Conservation (phyloP, 2,888 invertebrate genomes). For the Mycogona germanica region DNA sequence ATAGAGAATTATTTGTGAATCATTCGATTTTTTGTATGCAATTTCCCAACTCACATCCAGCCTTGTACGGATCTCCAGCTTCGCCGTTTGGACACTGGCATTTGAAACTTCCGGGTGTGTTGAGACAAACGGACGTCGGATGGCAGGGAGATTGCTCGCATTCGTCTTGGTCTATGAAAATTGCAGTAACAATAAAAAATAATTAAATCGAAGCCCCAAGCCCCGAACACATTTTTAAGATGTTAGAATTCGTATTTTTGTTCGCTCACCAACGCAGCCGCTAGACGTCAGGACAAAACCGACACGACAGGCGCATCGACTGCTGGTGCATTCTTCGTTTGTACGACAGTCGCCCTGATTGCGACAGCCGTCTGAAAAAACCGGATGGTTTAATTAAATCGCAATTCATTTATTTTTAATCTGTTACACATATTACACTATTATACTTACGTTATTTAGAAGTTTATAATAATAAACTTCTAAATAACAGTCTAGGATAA, state of each 20-base stretch:
- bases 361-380: conserved; percentile 57
- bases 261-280: conserved; percentile 53
- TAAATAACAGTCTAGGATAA: no score
- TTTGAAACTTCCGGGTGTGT: conserved; percentile 63
- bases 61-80: conserved; percentile 48
- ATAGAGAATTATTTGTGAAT: not conserved
- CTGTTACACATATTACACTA: no score
- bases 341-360: conserved; percentile 64
- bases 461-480: no score
- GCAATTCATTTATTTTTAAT: no score
- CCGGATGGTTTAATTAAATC: no score
- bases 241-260: not conserved
- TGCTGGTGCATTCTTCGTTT: conserved; percentile 45
- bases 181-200: not conserved
- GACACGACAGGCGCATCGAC: conserved; percentile 33
- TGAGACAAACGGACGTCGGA: conserved; percentile 61
- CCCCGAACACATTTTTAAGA: not conserved
- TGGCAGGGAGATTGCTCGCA: conserved; percentile 53
- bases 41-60: conserved; percentile 19
- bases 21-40: not conserved
- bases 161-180: conserved; percentile 46
- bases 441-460: no score
- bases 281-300: conserved; percentile 61
- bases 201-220: conserved; percentile 1
- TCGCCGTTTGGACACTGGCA: conserved; percentile 67